Percentiles rank a stretch among this genome's conserved stretches.
Evolutionary conservation across 2,113 vertebrate genomes (phyloP).

Genomic region (Scytalopus superciliaris): DNA sequence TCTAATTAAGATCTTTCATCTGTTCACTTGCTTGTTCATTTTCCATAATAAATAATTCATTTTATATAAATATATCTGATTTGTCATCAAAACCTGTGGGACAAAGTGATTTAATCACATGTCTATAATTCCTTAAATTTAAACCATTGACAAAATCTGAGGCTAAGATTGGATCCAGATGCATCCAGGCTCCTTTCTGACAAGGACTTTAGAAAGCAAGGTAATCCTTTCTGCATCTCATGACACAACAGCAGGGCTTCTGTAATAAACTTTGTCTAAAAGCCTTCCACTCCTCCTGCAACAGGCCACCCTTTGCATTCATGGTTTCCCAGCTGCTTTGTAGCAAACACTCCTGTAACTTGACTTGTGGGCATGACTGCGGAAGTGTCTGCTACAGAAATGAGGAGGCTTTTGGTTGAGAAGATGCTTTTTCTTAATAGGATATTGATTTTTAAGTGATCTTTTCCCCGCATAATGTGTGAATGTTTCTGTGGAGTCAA

Average conservation of each 20-base stretch:
- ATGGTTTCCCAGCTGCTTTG: not conserved
- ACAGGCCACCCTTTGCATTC: not conserved
- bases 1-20: not conserved
- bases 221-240: not conserved
- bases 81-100: not conserved
- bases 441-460: not conserved
- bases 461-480: not conserved
- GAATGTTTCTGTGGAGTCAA: not conserved
- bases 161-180: not conserved
- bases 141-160: not conserved
- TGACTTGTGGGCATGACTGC: not conserved
- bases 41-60: not conserved
- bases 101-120: not conserved
- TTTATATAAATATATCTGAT: not conserved
- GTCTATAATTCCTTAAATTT: not conserved
- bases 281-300: not conserved
- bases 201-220: not conserved
- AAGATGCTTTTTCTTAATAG: not conserved
- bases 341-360: not conserved
- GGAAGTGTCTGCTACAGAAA: not conserved
- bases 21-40: not conserved
- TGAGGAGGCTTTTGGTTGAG: not conserved
- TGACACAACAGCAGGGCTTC: not conserved
- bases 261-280: not conserved
- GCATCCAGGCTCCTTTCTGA: not conserved